phyloP scores from a whole-genome alignment of 2,797 vertebrate genomes.

The Melanotaenia pygmaea region DNA sequence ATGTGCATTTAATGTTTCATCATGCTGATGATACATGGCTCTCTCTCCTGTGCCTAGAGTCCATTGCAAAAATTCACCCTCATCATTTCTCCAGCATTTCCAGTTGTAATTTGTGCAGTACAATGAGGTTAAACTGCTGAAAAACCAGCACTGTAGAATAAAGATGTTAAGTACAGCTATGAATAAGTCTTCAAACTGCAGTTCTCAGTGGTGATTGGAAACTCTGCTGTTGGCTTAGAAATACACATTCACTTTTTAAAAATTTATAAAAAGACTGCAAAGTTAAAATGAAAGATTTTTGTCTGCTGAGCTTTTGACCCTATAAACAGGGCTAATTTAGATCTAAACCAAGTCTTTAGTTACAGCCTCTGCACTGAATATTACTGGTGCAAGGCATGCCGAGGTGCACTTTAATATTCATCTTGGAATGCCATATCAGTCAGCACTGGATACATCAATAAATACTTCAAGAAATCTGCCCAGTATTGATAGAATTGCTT shows the following conservation, averaged over 20 bases:
- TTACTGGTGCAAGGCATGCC: neutral
- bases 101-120: too few species aligned
- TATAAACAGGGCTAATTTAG: slow-evolving; percentile 1
- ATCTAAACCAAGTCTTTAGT: slow-evolving; percentile 4
- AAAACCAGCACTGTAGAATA: neutral
- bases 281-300: slow-evolving; percentile 5
- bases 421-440: neutral
- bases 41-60: neutral
- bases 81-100: too few species aligned
- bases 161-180: neutral
- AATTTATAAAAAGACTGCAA: slow-evolving; percentile 5
- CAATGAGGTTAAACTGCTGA: too few species aligned
- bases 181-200: neutral
- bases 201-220: neutral
- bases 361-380: slow-evolving; percentile 1
- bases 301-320: neutral
- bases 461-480: neutral
- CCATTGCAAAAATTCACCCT: neutral
- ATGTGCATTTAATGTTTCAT: too few species aligned
- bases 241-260: neutral
- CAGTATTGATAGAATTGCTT: neutral
- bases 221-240: neutral
- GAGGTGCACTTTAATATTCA: neutral
- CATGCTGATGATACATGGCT: neutral
- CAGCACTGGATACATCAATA: neutral